phyloP scores from a whole-genome alignment of 2,797 vertebrate genomes.

The Pogoniulus pusillus region DNA sequence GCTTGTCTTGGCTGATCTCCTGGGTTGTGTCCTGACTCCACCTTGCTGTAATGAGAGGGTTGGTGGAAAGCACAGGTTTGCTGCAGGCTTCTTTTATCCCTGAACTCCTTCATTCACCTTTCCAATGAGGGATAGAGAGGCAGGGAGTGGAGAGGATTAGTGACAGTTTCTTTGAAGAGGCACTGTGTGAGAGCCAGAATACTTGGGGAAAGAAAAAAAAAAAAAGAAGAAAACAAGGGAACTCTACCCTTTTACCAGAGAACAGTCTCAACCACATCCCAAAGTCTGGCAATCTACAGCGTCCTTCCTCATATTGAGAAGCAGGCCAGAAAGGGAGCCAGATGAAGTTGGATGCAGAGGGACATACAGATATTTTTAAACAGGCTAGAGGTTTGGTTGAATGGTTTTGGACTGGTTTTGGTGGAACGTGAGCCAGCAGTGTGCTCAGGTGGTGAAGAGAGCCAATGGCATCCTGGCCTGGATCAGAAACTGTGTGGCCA shows the following conservation, averaged over 20 bases:
- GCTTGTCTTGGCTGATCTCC: not conserved
- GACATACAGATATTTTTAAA: slow-evolving; percentile 51
- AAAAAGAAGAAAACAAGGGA: slow-evolving; percentile 19
- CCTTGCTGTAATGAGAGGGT: slow-evolving; percentile 10
- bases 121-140: not conserved
- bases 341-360: slow-evolving; percentile 9
- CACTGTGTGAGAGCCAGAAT: not conserved
- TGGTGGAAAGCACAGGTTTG: not conserved
- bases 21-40: not conserved
- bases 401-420: slow-evolving; percentile 34
- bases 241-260: slow-evolving; percentile 47
- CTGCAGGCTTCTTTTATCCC: not conserved
- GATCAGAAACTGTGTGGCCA: no score
- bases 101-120: not conserved
- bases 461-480: no score
- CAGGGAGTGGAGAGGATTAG: not conserved
- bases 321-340: not conserved
- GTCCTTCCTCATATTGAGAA: not conserved
- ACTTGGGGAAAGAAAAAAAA: not conserved
- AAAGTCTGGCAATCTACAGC: not conserved
- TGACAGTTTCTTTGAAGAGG: not conserved
- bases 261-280: slow-evolving; percentile 15
- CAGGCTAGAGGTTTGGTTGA: not conserved
- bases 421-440: no score
- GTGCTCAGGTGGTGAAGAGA: no score